Conservation (phyloP, 2,797 vertebrate species). For the Pelodytes ibericus region DNA sequence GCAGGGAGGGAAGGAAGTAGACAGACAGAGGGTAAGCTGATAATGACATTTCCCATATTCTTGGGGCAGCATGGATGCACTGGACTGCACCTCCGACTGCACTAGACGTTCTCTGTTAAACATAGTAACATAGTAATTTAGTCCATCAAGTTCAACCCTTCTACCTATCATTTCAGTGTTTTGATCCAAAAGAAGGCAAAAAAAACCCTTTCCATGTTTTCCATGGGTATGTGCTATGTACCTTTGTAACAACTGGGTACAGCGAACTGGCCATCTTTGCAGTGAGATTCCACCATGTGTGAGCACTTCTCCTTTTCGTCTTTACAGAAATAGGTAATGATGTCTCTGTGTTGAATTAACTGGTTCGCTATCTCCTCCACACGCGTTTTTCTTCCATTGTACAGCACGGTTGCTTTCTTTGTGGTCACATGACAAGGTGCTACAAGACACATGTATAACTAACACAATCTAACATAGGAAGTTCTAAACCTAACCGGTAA, state of each 20-base stretch:
- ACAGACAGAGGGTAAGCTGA: too few species aligned
- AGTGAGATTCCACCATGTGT: constrained; percentile 74
- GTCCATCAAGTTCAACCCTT: too few species aligned
- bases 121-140: too few species aligned
- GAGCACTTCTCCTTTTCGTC: constrained; percentile 80
- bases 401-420: constrained; percentile 82
- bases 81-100: too few species aligned
- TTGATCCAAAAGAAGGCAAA: too few species aligned
- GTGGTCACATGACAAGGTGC: constrained; percentile 81
- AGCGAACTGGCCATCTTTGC: constrained; percentile 77
- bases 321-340: constrained; percentile 83
- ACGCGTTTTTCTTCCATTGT: constrained; percentile 76
- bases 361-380: constrained; percentile 78
- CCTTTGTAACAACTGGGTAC: constrained; percentile 85
- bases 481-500: too few species aligned
- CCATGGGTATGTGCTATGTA: constrained; percentile 53
- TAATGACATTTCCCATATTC: too few species aligned
- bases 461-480: background rate
- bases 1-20: too few species aligned
- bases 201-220: too few species aligned
- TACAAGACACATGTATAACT: constrained; percentile 60
- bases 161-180: too few species aligned
- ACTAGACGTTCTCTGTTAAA: too few species aligned
- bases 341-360: constrained; percentile 78
- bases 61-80: too few species aligned